A percentile compares a stretch with the other conserved stretches of the same genome.
Evolutionary conservation across 2,888 invertebrate genomes (phyloP).

Genomic region (Omphaloscelis lunosa): DNA sequence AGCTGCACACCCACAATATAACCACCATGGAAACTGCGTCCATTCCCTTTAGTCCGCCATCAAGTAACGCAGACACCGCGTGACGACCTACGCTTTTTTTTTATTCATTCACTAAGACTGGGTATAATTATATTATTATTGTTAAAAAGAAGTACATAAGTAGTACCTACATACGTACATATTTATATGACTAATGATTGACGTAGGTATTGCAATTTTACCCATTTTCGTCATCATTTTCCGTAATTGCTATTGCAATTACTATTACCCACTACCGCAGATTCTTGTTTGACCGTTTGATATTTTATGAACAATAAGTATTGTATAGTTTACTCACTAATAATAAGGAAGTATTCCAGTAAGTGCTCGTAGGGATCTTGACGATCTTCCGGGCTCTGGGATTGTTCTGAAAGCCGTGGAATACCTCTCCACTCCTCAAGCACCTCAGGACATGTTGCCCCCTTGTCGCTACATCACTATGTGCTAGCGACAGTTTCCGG

Average conservation of each 20-base stretch:
- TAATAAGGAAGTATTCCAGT: too few species aligned
- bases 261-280: neutral
- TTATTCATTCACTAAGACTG: slow-evolving; percentile 44
- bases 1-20: slow-evolving; percentile 49
- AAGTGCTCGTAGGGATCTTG: too few species aligned
- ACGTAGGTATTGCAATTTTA: slow-evolving; percentile 26
- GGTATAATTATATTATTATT: slow-evolving; percentile 26
- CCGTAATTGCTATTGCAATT: neutral
- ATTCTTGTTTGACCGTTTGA: neutral
- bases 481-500: too few species aligned
- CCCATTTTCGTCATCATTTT: slow-evolving; percentile 20
- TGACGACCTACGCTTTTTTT: slow-evolving; percentile 41
- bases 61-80: slow-evolving; percentile 33
- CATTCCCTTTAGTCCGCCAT: slow-evolving; percentile 40
- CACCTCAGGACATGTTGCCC: too few species aligned
- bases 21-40: slow-evolving; percentile 49
- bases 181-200: slow-evolving; percentile 33
- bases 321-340: neutral
- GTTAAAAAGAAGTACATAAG: slow-evolving; percentile 5
- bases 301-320: neutral
- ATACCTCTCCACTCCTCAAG: too few species aligned
- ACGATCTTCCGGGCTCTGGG: too few species aligned
- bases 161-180: slow-evolving; percentile 1
- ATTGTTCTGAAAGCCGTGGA: too few species aligned
- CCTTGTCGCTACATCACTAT: too few species aligned